These are phyloP conservation scores for Cromileptes altivelis DNA, from an alignment of 2,113 vertebrate genomes.

Conservation along the genomic window DNA sequence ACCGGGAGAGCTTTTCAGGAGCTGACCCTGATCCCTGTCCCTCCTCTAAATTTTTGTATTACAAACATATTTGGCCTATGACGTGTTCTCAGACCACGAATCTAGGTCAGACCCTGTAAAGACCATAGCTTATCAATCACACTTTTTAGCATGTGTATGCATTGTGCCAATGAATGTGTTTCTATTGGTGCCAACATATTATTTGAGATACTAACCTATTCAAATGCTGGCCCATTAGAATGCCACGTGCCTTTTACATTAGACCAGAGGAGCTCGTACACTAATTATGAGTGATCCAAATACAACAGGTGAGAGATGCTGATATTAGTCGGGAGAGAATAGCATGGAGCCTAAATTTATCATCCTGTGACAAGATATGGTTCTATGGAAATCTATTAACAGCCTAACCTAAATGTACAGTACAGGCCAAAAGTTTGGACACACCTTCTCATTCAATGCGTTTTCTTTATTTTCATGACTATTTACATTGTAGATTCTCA, in stretches of 20 bases:
- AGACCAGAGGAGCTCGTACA: background rate
- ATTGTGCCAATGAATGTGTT: background rate
- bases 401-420: background rate
- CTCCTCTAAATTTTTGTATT: background rate
- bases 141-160: background rate
- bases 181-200: background rate
- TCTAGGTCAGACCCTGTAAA: background rate
- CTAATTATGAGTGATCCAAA: background rate
- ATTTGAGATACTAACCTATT: background rate
- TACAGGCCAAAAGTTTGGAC: too few relatives aligned
- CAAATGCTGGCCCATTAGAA: background rate
- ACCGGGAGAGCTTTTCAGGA: background rate
- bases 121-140: background rate
- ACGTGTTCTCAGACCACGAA: background rate
- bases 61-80: background rate
- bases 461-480: too few relatives aligned
- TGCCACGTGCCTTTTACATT: background rate
- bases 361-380: background rate
- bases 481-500: too few relatives aligned
- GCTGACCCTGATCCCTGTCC: background rate
- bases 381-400: slow-evolving; percentile 3
- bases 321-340: background rate
- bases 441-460: too few relatives aligned
- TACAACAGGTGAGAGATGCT: background rate
- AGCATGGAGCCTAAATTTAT: background rate